These are phyloP conservation scores for Manis javanica DNA, from an alignment of 2,797 vertebrate genomes.

Conservation along the genomic window DNA sequence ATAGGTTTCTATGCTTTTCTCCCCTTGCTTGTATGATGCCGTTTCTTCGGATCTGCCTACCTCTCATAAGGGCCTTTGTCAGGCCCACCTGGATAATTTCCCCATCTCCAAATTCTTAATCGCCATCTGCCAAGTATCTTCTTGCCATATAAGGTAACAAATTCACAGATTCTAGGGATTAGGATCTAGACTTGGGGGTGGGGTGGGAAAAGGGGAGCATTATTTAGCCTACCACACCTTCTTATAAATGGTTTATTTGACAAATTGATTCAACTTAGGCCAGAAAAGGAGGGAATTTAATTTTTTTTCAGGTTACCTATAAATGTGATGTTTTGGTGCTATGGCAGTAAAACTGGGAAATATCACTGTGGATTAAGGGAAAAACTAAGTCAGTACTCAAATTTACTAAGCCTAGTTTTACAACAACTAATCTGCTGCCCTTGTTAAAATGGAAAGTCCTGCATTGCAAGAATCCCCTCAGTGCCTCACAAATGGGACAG, in stretches of 20 bases:
- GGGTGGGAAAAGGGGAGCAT: not conserved
- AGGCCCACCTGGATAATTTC: not conserved
- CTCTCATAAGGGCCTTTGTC: not conserved
- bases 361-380: not conserved
- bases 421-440: not conserved
- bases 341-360: slow-evolving; percentile 26
- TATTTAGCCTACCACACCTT: not conserved
- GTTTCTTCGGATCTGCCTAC: not conserved
- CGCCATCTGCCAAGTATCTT: not conserved
- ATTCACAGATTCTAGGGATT: not conserved
- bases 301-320: not conserved
- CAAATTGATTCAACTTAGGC: slow-evolving; percentile 37
- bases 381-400: slow-evolving; percentile 38
- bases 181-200: not conserved
- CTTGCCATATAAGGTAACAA: not conserved
- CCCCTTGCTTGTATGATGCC: not conserved
- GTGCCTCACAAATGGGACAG: not conserved
- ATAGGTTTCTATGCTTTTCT: not conserved
- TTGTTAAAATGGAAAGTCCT: slow-evolving; percentile 18
- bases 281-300: not conserved
- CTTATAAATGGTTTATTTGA: slow-evolving; percentile 13
- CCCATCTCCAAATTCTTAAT: not conserved
- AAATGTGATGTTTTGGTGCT: slow-evolving; percentile 25
- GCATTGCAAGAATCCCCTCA: not conserved
- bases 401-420: slow-evolving; percentile 47